Percentiles rank a stretch among this genome's conserved stretches.
Conservation (phyloP, 2,888 invertebrate species). For the Dicycla oo region DNA sequence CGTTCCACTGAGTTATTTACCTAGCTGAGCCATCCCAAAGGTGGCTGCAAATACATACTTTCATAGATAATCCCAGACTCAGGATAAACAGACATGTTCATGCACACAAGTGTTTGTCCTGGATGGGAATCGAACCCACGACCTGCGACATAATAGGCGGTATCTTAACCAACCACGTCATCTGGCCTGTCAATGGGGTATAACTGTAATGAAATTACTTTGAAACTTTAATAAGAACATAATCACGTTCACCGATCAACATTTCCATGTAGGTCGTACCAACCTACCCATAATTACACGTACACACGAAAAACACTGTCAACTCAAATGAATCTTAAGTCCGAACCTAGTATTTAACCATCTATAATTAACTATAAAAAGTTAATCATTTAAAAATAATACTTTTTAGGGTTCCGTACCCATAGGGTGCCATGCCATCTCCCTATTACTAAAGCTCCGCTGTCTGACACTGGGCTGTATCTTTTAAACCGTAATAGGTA, state of each 20-base stretch:
- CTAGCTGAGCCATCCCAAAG: too few species aligned
- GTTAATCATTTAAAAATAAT: conserved; percentile 30
- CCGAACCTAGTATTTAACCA: conserved; percentile 40
- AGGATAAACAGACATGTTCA: too few species aligned
- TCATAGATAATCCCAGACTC: too few species aligned
- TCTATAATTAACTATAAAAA: conserved; percentile 45
- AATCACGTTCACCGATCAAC: not conserved
- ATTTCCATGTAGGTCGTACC: not conserved
- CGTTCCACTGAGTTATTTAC: too few species aligned
- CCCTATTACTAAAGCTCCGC: not conserved
- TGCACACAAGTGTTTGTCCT: too few species aligned
- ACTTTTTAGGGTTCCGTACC: not conserved
- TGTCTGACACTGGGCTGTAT: not conserved
- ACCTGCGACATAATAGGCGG: too few species aligned
- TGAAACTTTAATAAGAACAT: not conserved
- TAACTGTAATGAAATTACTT: not conserved
- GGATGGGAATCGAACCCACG: too few species aligned
- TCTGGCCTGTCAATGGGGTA: too few species aligned
- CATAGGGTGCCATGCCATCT: not conserved
- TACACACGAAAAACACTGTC: conserved; percentile 33
- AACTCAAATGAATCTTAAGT: conserved; percentile 15
- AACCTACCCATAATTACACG: conserved; percentile 31
- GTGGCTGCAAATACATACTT: too few species aligned
- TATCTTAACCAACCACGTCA: too few species aligned
- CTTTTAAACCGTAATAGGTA: not conserved